A percentile compares a stretch with the other conserved stretches of the same genome.
Conservation (phyloP, 2,797 vertebrate species). For the Onychomys torridus region DNA sequence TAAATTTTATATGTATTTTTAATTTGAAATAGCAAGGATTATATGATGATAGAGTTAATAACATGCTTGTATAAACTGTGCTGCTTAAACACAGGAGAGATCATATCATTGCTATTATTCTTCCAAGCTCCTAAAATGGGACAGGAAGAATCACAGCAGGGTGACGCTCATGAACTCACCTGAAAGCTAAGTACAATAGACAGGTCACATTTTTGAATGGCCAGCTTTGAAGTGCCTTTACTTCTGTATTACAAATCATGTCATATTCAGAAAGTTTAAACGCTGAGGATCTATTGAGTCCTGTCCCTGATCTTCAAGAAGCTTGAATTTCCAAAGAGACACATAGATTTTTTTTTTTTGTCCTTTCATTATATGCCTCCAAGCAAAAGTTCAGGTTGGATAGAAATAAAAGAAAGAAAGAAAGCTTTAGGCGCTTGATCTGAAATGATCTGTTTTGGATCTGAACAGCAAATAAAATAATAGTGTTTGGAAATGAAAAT, state of each 20-base stretch:
- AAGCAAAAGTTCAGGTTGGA: constrained; percentile 72
- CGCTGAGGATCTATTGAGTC: constrained; percentile 70
- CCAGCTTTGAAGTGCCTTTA: constrained; percentile 77
- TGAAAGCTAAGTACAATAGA: constrained; percentile 75
- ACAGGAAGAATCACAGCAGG: constrained; percentile 74
- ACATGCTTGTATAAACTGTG: background rate
- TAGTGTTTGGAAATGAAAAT: constrained; percentile 10
- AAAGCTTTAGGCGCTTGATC: constrained; percentile 16
- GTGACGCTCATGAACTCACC: constrained; percentile 62
- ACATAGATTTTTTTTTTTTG: constrained; percentile 65
- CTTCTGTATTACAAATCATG: constrained; percentile 77
- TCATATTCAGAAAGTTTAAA: constrained; percentile 81
- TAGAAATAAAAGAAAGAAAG: background rate
- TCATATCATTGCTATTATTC: constrained; percentile 53
- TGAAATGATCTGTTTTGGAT: constrained; percentile 56
- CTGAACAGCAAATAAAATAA: constrained; percentile 58
- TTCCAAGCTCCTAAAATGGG: constrained; percentile 58
- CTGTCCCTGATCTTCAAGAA: constrained; percentile 82
- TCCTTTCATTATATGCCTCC: constrained; percentile 72
- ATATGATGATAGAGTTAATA: background rate
- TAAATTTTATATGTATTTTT: background rate
- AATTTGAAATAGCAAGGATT: background rate
- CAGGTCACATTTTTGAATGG: constrained; percentile 81
- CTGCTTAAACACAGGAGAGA: constrained; percentile 24
- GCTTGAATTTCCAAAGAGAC: constrained; percentile 77